Evolutionary conservation across 2,113 vertebrate species (phyloP).

Genomic region (Leptobrachium leishanense): DNA sequence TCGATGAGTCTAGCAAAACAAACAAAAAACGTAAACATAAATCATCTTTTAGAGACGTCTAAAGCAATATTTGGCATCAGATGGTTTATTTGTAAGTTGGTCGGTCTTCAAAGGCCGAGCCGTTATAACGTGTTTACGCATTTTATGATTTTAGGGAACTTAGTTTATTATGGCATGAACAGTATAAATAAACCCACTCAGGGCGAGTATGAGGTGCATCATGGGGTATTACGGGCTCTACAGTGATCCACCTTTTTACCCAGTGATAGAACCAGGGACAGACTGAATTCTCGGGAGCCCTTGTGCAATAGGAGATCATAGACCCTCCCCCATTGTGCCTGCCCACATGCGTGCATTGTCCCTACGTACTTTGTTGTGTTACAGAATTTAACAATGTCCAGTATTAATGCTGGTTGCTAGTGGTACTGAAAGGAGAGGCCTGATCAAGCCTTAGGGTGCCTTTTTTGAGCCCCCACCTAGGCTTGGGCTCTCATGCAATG

Average conservation of each 20-base stretch:
- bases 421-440: too few species aligned
- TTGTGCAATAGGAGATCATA: too few species aligned
- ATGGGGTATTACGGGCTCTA: conserved; percentile 7
- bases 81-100: conserved; percentile 14
- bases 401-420: too few species aligned
- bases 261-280: not conserved
- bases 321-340: too few species aligned
- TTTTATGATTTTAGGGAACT: conserved; percentile 10
- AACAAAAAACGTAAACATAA: not conserved
- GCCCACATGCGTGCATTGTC: too few species aligned
- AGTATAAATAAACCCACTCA: conserved; percentile 8
- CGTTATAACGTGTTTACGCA: not conserved
- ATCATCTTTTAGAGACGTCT: not conserved
- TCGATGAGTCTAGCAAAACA: too few species aligned
- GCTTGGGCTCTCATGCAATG: too few species aligned
- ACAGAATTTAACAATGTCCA: too few species aligned
- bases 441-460: too few species aligned
- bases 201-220: not conserved
- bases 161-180: not conserved
- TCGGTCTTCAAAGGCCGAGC: conserved; percentile 7
- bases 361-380: too few species aligned
- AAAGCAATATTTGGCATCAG: conserved; percentile 16
- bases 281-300: too few species aligned
- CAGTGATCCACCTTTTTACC: not conserved
- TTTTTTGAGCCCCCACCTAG: too few species aligned